phyloP scores from a whole-genome alignment of 2,888 invertebrate genomes.

The Lepidochrysops patricia region DNA sequence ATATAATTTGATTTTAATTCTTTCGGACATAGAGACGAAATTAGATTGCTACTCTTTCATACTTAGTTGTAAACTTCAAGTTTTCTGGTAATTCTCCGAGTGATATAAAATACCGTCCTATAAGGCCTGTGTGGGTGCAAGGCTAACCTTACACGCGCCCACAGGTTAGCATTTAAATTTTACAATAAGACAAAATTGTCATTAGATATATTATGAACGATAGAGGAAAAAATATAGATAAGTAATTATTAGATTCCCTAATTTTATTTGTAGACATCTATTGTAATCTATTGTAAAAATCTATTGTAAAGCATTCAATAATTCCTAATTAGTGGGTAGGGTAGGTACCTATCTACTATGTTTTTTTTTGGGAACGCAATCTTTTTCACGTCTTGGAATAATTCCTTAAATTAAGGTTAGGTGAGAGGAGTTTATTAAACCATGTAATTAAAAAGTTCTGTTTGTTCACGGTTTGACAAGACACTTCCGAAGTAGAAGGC shows the following conservation, averaged over 20 bases:
- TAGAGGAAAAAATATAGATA: too few species aligned
- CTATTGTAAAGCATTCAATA: too few species aligned
- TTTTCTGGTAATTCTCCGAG: conserved; percentile 31
- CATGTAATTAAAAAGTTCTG: not conserved
- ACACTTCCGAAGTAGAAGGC: conserved; percentile 25
- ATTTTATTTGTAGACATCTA: too few species aligned
- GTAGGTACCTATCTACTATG: too few species aligned
- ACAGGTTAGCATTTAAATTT: conserved; percentile 66
- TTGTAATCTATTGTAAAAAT: too few species aligned
- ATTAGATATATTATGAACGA: not conserved
- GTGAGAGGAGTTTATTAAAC: not conserved
- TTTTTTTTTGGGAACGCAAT: too few species aligned
- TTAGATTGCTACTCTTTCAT: conserved; percentile 22
- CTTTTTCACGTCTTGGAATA: too few species aligned
- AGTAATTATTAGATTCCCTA: too few species aligned
- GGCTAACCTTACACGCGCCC: conserved; percentile 71
- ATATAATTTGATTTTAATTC: conserved; percentile 5
- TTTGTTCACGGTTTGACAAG: not conserved
- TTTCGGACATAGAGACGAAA: conserved; percentile 24
- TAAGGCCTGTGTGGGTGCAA: conserved; percentile 71
- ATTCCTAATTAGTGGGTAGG: too few species aligned
- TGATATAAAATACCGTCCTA: conserved; percentile 47
- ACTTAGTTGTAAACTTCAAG: conserved; percentile 31
- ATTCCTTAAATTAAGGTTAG: too few species aligned
- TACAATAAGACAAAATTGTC: conserved; percentile 43